A percentile compares a stretch with the other conserved stretches of the same genome.
Evolutionary conservation across 2,797 vertebrate species (phyloP).

Genomic region (Arctocebus calabarensis): DNA sequence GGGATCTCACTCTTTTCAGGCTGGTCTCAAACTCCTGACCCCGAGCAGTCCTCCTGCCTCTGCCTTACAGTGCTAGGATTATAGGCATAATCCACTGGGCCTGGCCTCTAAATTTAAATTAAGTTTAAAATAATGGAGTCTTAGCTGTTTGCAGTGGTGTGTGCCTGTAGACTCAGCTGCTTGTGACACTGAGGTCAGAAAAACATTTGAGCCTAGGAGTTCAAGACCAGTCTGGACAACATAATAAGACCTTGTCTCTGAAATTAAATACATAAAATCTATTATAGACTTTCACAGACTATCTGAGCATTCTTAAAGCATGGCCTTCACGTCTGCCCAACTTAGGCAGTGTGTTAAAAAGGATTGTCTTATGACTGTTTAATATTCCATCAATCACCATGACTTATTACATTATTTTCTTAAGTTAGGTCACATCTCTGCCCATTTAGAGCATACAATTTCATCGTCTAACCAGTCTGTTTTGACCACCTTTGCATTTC

Average conservation of each 20-base stretch:
- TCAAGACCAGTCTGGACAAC: too few species aligned
- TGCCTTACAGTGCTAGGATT: too few species aligned
- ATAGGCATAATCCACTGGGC: too few species aligned
- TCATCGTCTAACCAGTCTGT: not conserved
- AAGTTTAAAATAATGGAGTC: not conserved
- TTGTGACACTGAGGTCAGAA: too few species aligned
- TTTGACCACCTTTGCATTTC: not conserved
- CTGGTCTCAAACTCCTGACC: too few species aligned
- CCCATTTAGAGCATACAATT: not conserved
- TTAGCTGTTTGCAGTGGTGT: too few species aligned
- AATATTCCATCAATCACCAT: not conserved
- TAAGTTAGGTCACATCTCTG: not conserved
- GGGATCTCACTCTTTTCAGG: too few species aligned
- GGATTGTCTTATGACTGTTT: not conserved
- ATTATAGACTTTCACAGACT: not conserved
- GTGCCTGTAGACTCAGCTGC: too few species aligned
- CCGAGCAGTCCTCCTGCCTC: too few species aligned
- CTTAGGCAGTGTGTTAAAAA: not conserved
- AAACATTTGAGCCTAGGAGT: too few species aligned
- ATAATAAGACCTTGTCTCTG: too few species aligned
- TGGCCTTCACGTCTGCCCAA: not conserved
- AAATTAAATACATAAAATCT: not conserved
- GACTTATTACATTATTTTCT: not conserved
- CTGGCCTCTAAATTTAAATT: not conserved
- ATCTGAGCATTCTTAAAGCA: not conserved